Base-by-base conservation (phyloP, 1,140 invertebrate species). In the Heliconius nattereri region DNA sequence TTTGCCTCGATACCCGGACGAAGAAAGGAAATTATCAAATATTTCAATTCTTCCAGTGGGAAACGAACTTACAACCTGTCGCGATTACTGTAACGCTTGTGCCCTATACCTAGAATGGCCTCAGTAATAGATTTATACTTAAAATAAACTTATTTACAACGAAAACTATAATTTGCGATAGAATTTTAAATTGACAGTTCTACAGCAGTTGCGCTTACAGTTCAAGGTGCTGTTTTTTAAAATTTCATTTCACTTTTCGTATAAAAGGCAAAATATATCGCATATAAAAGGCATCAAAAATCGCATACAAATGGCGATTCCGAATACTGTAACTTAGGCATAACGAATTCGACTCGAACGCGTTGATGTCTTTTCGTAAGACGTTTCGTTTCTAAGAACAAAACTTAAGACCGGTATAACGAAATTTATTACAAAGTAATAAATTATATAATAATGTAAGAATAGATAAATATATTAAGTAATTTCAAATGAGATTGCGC, bases 321-420 rank as follows among this genome's bases (percentile, higher is more conserved):
- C 13, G 3, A 29, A 66, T 66, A 66, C 11, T 16, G 60, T 66
- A 29, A 66, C 60, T 29, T 66, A 66, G 70, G 16, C 45, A 49
- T 73, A 72, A 80, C n/a, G 26, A 72, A 60, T 80, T 80, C 52
- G 35, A 35, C 35, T 66, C 26, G 73, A 81, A 79, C 85, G 77
- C 91, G 91, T 92, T 92, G 91, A 92, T 82, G 85, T 92, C 91
- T 92, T 92, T 92, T 88, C 81, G 83, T 88, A 85, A 89, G 85
- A 84, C 74, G 78, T 76, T 81, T 20, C n/a, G 35, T 9, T 73
- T 78, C 35, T 11, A 54, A 29, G 60, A 66, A 66, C 60, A 29
- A 66, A 66, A 23, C 49, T 77, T 26, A 20, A 70, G 52, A 66
- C 60, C 37, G 32, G 19, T 20, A 29, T 70, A 72, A 72, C 19